Base-by-base conservation (phyloP, 2,888 invertebrate species). In the Drosophila mayaguana region DNA sequence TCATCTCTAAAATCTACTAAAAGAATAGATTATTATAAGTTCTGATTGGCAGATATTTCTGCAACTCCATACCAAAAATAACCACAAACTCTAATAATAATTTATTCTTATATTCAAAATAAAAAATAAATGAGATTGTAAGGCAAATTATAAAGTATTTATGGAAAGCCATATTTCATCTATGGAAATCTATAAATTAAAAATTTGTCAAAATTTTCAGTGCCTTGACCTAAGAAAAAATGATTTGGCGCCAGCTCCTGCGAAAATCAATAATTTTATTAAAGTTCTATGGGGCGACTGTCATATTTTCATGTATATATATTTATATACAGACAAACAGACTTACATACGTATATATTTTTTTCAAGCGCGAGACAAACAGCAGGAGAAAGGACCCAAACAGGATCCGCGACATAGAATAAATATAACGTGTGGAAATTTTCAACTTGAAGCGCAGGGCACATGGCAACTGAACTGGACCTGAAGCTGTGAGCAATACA, bases 251-350 rank as follows among this genome's bases (percentile, higher is more conserved):
- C 32, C 22, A 40, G 46, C 54, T 72, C 42, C 60, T 42, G 45
- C 32, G 53, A 87, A 87, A 87, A 87, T 87, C 87, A 82, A 87
- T 87, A 87, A 80, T 78, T 88, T 74, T 81, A 88, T 89, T 87
- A 87, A 87, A 87, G 87, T 82, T 78, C 46, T 61, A 57, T 54
- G 57, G 43, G 34, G 80, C 61, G 62, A 56, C 66, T 62, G 74
- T 65, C 51, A 59, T 63, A 63, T 22, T 79, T 61, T 68, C 67
- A 28, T 43, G 32, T 43, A 32, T 14, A 54, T 28, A 16, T 11
- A 22, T 6, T 38, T 9, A 53, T n/a, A 34, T 1, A 32, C 11
- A 11, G 11, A 3, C 32, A 32, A 9, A 60, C 36, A 56, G 2
- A 28, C 18, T 1, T 7, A 14, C 3, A 50, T 8, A 51, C 9